Evolutionary conservation across 2,113 vertebrate genomes (phyloP), one percentile per base, ranked within the genome.

Genomic region (Pithys albifrons): DNA sequence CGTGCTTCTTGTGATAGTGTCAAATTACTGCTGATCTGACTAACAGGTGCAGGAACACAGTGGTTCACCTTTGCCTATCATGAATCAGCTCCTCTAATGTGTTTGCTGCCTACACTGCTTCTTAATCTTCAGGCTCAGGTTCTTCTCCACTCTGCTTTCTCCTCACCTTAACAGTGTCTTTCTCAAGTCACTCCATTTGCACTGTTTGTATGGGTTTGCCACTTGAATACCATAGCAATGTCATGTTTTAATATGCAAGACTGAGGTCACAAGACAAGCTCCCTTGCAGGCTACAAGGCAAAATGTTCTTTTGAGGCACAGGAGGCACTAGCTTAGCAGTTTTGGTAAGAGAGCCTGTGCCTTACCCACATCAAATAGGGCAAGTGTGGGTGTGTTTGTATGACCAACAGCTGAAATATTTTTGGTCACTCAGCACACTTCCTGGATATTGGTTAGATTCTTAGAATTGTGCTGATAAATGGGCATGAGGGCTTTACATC

Each of bases 151-250:
- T 86, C 6, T 70, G 19, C 79, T 61, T 51, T 87, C 39, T 81
- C 22, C 16, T 76, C 2, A 13, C 8, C 22, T 54, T 73, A 46
- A 28, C 14, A 35, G 33, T 65, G 35, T 41, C 17, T 73, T 88
- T 61, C 52, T 90, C 59, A 35, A 48, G 29, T 85, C 9, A 2
- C 14, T 69, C 41, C 2, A 1, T 69, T 73, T 88, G 25, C 64
- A 7, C 23, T 62, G 7, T 88, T 74, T 87, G 48, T 67, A 22
- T 39, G 54, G 0, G 0, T 76, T 91, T 73, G 46, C 66, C 2
- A 1, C 37, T 75, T 0, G 0, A 62, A 48, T 39, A 28, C 55
- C 3, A 12, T n/a, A 83, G 37, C n/a, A 29, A 28, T 66, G 64
- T 58, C 46, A 4, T 55, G 9, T 11, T 76, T 67, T 75, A 29